Evolutionary conservation across 2,888 invertebrate genomes (phyloP), one percentile per base, ranked within the genome.

Genomic region (Hypselothyrea guttata): DNA sequence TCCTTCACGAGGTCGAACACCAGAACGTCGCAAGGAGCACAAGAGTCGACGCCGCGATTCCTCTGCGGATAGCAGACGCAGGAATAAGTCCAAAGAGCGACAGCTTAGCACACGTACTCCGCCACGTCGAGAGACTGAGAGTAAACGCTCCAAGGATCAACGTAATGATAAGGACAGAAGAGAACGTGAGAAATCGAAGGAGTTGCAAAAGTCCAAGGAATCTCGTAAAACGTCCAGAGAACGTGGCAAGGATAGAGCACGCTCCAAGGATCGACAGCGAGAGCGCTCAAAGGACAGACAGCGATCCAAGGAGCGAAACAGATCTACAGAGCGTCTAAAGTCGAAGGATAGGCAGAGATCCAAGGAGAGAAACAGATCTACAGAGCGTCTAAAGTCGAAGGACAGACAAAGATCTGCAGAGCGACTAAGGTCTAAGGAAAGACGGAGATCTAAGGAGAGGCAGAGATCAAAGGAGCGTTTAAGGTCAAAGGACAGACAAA

Each of bases 1-100:
- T 76, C 83, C 82, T 4, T 74, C 70, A 44, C 88, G 88, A 4
- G 75, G 87, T 47, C 86, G 87, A 5, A 88, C 89, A 2, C 66
- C 72, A 2, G 88, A 89, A 51, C 81, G 87, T 15, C 58, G 81
- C 37, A 76, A 60, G 47, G 71, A 71, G 0, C 27, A 33, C 0
- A 83, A 73, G 11, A 15, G 58, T 22, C 74, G 72, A 1, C 78
- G 76, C 9, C 58, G 64, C 15, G 83, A 81, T 16, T 75, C 84
- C 8, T 61, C 86, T 1, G 52, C 62, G 28, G 76, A 79, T 18
- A 75, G 64, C 46, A 65, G 58, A 34, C 62, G 27, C 13, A 54
- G 22, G 22, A 5, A 54, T 1, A 71, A 51, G 7, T 49, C 62
- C 1, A 62, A 55, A 27, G 54, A 57, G 9, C 40, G 53, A 1